phyloP scores from a whole-genome alignment of 2,113 vertebrate genomes.

The Ctenodactylus gundi region DNA sequence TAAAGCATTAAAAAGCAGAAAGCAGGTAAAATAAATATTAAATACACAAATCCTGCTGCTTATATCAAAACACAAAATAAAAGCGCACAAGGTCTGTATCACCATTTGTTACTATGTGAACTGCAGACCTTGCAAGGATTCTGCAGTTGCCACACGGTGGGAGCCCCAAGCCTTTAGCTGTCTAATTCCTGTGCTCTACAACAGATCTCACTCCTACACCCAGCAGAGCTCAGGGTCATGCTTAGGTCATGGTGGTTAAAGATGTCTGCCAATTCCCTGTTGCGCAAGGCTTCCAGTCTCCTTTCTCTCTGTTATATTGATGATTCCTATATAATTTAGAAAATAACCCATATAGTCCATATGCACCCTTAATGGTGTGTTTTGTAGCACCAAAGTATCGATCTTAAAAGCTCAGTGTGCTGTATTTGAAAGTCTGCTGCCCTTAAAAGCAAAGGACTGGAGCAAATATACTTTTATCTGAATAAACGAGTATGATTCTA shows the following conservation, averaged over 20 bases:
- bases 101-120: constrained; percentile 74
- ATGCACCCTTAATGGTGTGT: constrained; percentile 49
- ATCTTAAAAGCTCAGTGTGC: constrained; percentile 36
- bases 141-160: constrained; percentile 80
- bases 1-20: constrained; percentile 67
- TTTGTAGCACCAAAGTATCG: constrained; percentile 25
- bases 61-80: constrained; percentile 35
- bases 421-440: constrained; percentile 42
- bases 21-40: constrained; percentile 2
- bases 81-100: constrained; percentile 68
- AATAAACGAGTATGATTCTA: constrained; percentile 61
- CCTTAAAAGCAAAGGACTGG: constrained; percentile 67
- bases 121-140: constrained; percentile 78
- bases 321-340: constrained; percentile 78
- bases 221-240: constrained; percentile 87
- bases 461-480: constrained; percentile 73
- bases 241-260: constrained; percentile 87
- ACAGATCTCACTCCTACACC: constrained; percentile 82
- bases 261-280: constrained; percentile 86
- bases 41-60: neutral
- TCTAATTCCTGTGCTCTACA: constrained; percentile 82
- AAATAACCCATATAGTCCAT: constrained; percentile 65
- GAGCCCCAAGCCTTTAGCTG: constrained; percentile 81
- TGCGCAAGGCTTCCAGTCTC: constrained; percentile 80
- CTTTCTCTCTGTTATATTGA: constrained; percentile 84